Percentiles rank a stretch among this genome's conserved stretches.
Conservation (phyloP, 2,888 invertebrate genomes). For the Sabatieria punctata region DNA sequence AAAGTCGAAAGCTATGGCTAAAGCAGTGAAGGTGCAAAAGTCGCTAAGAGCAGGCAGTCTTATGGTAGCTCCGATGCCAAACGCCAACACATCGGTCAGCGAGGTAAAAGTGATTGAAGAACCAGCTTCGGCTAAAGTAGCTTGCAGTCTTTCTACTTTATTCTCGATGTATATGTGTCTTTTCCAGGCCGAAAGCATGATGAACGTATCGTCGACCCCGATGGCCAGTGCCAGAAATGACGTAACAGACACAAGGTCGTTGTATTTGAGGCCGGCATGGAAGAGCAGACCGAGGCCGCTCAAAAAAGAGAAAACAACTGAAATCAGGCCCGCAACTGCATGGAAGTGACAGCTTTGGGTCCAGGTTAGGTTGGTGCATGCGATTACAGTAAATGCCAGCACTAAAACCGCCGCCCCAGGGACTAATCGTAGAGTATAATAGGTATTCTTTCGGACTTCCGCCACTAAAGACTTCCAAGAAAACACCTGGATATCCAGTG, state of each 20-base stretch:
- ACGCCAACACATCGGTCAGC: constrained; percentile 6
- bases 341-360: not conserved
- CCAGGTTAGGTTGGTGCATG: too few relatives aligned
- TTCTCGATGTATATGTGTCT: not conserved
- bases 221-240: constrained; percentile 5
- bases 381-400: not conserved
- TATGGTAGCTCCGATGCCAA: not conserved
- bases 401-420: not conserved
- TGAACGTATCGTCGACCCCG: too few relatives aligned
- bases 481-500: too few relatives aligned
- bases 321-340: not conserved
- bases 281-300: not conserved
- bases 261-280: not conserved
- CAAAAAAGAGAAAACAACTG: not conserved
- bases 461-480: too few relatives aligned
- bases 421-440: not conserved
- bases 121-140: not conserved
- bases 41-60: not conserved
- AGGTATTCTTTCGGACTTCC: not conserved
- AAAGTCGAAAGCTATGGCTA: constrained; percentile 2
- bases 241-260: not conserved
- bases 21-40: constrained; percentile 4
- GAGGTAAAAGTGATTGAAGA: constrained; percentile 3
- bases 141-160: not conserved
- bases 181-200: not conserved